Evolutionary conservation across 1,140 invertebrate genomes (phyloP), one percentile per base, ranked within the genome.

Genomic region (Drosophila grimshawi): DNA sequence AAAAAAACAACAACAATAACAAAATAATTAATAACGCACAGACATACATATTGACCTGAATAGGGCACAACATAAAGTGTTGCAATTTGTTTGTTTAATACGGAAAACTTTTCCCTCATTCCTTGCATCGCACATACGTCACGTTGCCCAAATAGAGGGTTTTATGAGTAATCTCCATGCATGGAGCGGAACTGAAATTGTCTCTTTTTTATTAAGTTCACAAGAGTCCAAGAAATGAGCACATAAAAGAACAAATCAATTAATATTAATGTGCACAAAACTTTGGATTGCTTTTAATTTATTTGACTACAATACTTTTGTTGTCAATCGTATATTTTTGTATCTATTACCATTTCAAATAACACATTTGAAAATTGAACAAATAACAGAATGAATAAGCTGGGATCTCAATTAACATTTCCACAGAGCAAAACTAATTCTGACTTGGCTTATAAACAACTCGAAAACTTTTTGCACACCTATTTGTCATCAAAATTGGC

Each of bases 231-330:
- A 30, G 51, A 33, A 52, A 7, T 19, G 5, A 3, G 51, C 57
- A 65, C 41, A 57, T 35, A 49, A 66, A 63, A 65, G 35, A 62
- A 30, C 61, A 74, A 71, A 76, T 65, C 83, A 86, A 86, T 86
- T 86, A 83, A 86, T 82, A 67, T 86, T 82, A 77, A 86, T 86
- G 83, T 65, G 48, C 64, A 46, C 49, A 70, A 66, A 86, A 88
- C 60, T 88, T 86, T 74, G 39, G 62, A 65, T 69, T 72, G 64
- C 61, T 71, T 64, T 67, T 62, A 48, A 5, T 63, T 59, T 30
- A 5, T 63, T 68, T 46, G 43, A 10, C 37, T 52, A 10, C 55
- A 59, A 35, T 11, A 43, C 59, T 48, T 53, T 72, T 72, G 66
- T 76, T 68, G 45, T 45, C 70, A 66, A 70, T 77, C 62, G 52